Percentiles rank a stretch among this genome's conserved stretches.
Conservation (phyloP, 2,113 vertebrate species). For the Rhinolophus ferrumequinum region DNA sequence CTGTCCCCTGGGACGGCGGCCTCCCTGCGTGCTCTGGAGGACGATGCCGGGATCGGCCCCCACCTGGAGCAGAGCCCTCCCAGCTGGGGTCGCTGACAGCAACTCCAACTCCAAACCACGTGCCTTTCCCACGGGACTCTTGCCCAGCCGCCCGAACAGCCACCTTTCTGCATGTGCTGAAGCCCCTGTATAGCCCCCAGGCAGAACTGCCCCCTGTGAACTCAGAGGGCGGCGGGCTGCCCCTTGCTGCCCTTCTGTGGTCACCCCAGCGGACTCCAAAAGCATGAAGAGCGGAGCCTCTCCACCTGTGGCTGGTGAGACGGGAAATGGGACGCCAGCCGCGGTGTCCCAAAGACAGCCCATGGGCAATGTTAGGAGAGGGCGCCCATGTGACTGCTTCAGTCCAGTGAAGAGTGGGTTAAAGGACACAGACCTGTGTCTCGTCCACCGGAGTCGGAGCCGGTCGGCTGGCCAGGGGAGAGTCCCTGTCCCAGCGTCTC, state of each 20-base stretch:
- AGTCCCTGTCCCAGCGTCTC: background rate
- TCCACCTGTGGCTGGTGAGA: background rate
- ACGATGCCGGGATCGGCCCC: slow-evolving; percentile 7
- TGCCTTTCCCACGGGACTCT: slow-evolving; percentile 88
- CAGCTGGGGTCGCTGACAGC: slow-evolving; percentile 80
- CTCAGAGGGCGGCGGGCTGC: background rate
- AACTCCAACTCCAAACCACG: slow-evolving; percentile 82
- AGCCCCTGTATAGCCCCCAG: background rate
- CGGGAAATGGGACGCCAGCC: background rate
- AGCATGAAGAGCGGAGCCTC: background rate
- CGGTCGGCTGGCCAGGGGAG: background rate
- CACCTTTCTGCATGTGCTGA: slow-evolving; percentile 83
- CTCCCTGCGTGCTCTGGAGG: background rate
- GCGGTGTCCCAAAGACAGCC: accelerated
- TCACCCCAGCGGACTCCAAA: background rate
- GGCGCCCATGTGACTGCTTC: background rate
- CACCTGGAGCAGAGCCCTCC: slow-evolving; percentile 47
- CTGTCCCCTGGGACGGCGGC: background rate
- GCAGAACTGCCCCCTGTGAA: background rate
- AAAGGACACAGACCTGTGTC: background rate
- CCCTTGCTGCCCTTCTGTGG: background rate
- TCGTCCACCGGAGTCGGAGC: too few relatives aligned
- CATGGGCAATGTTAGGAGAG: background rate
- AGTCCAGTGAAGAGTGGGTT: accelerated
- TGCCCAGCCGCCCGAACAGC: slow-evolving; percentile 72